Percentiles rank a stretch among this genome's conserved stretches.
Evolutionary conservation across 2,113 vertebrate species (phyloP).

Genomic region (Cacatua alba): DNA sequence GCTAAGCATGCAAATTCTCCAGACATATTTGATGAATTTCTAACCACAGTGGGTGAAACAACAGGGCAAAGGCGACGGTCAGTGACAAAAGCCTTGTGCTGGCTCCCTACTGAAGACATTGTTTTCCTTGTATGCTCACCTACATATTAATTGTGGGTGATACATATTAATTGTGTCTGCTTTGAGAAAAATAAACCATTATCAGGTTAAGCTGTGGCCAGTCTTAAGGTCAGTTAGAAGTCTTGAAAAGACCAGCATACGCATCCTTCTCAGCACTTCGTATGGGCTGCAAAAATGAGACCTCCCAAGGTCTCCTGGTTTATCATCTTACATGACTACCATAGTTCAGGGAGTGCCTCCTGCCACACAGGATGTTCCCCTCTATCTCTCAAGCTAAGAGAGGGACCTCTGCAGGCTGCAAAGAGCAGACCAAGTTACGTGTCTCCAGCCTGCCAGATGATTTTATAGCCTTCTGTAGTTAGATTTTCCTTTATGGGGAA

Average conservation of each 20-base stretch:
- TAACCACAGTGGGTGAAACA: background rate
- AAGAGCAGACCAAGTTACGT: background rate
- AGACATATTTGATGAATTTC: slow-evolving; percentile 36
- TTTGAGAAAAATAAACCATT: background rate
- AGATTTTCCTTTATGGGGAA: background rate
- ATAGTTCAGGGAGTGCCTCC: background rate
- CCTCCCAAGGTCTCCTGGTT: background rate
- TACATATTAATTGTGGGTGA: slow-evolving; percentile 5
- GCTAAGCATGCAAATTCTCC: slow-evolving; percentile 48
- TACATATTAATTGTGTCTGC: background rate
- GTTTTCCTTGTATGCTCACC: background rate
- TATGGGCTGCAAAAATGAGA: background rate
- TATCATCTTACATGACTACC: background rate
- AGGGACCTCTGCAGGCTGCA: background rate
- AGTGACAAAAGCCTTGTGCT: background rate
- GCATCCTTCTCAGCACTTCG: background rate
- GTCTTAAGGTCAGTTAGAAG: background rate
- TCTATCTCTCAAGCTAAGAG: background rate
- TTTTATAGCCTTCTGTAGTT: background rate
- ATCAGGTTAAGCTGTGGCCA: background rate
- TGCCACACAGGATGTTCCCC: background rate
- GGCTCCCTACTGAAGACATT: background rate
- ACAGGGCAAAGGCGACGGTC: background rate
- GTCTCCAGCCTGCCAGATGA: background rate
- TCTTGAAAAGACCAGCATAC: background rate